Conservation (phyloP, 2,113 vertebrate genomes). For the Phrynocephalus versicolor region DNA sequence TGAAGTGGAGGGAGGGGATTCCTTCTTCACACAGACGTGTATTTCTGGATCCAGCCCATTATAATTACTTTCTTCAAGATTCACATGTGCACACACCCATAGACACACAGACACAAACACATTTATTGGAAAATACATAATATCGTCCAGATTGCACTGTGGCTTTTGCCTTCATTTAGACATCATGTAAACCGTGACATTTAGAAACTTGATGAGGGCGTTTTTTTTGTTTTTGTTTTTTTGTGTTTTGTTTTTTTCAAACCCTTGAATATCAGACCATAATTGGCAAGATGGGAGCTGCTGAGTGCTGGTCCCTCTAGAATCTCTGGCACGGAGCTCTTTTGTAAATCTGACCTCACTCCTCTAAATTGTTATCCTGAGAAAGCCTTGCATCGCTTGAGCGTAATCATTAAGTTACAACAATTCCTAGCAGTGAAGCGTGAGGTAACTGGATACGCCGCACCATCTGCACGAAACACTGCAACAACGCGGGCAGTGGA, state of each 20-base stretch:
- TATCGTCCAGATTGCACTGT: not conserved
- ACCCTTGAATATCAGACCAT: conserved; percentile 25
- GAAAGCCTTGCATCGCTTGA: not conserved
- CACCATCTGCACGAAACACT: conserved; percentile 11
- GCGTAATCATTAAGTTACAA: conserved; percentile 27
- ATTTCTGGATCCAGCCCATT: not conserved
- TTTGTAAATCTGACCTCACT: conserved; percentile 7
- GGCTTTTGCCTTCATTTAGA: conserved; percentile 42
- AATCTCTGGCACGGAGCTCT: conserved; percentile 16
- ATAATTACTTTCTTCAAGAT: not conserved
- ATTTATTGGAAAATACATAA: not conserved
- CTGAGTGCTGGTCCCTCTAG: not conserved
- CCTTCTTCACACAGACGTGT: not conserved
- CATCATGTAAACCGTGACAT: conserved; percentile 46
- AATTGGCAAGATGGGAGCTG: conserved; percentile 27
- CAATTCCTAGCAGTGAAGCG: conserved; percentile 23
- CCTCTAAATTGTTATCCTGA: conserved; percentile 19
- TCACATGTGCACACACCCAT: not conserved
- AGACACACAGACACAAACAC: not conserved
- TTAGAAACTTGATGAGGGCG: conserved; percentile 3
- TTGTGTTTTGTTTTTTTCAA: conserved; percentile 33
- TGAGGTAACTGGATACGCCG: conserved; percentile 15
- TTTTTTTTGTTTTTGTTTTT: conserved; percentile 8
- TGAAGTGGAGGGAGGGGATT: too few species aligned
- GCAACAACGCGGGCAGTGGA: conserved; percentile 16